phyloP scores from a whole-genome alignment of 2,113 vertebrate species.

The Grammomys dolichurus region DNA sequence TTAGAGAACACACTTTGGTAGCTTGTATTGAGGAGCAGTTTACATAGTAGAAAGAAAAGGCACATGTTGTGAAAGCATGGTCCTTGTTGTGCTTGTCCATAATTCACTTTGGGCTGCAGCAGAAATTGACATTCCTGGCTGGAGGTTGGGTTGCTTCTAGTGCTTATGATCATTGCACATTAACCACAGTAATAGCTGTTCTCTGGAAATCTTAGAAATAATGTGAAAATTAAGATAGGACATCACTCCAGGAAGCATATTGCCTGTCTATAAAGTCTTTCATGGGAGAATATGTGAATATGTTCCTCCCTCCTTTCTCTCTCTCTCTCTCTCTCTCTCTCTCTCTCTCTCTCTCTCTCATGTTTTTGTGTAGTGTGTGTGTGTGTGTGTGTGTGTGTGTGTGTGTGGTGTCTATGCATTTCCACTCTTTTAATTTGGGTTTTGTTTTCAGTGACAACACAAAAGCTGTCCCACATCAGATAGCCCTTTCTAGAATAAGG shows the following conservation, averaged over 20 bases:
- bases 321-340: background rate
- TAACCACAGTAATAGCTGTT: background rate
- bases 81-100: background rate
- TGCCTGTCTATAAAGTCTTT: background rate
- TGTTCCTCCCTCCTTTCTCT: too few species aligned
- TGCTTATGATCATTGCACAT: background rate
- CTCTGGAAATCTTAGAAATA: background rate
- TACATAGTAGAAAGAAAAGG: background rate
- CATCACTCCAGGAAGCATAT: background rate
- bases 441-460: background rate
- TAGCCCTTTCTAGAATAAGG: background rate
- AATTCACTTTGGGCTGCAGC: background rate
- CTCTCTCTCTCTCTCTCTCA: too few species aligned
- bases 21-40: background rate
- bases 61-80: accelerated
- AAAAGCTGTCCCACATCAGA: background rate
- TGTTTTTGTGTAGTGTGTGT: too few species aligned
- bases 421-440: background rate
- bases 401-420: background rate
- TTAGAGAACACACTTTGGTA: background rate
- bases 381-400: background rate
- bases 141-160: accelerated
- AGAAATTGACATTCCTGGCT: background rate
- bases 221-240: background rate
- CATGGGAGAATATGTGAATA: background rate